Evolutionary conservation across 2,888 invertebrate species (phyloP), one percentile per base, ranked within the genome.

Genomic region (Habroteleia sp.): DNA sequence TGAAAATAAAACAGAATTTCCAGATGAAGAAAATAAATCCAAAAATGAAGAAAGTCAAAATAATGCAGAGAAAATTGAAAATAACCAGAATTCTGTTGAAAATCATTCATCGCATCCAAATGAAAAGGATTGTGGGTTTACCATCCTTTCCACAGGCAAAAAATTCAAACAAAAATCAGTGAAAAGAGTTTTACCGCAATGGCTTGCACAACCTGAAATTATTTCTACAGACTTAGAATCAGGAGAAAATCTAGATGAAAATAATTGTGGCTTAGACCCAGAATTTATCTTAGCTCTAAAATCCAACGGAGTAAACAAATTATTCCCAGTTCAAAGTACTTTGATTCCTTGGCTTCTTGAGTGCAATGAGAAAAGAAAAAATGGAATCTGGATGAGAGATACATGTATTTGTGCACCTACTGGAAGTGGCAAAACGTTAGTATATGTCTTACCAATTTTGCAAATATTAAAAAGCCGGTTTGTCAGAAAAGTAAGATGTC

Each of bases 341-440:
- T 93, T 96, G 0, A 92, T 97, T 76, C 94, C 95, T 2, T 95
- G 94, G 91, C 90, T 97, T 46, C 85, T 96, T 23, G 89, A 92
- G 80, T 91, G 92, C 74, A 91, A 93, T 77, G 86, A 90, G 75
- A 89, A 92, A 77, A 90, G 92, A 62, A 85, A 90, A 81, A 89
- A 91, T 17, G 90, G 94, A 80, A 79, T 78, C 69, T 93, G 95
- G 89, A 95, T 96, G 0, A 92, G 94, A 79, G 99, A 99, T 88
- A 91, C 98, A 50, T 99, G 99, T 89, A 96, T 99, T 17, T 97
- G 97, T 33, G 97, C 98, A 10, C 98, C 99, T 0, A 99, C 99
- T 1, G 98, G 98, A 10, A 98, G 97, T 90, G 99, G 99, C 11
- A 99, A 99, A 90, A 99, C 99, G 0, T 89, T 99, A 65, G 94